phyloP scores from a whole-genome alignment of 2,113 vertebrate species.

The Panthera uncia region DNA sequence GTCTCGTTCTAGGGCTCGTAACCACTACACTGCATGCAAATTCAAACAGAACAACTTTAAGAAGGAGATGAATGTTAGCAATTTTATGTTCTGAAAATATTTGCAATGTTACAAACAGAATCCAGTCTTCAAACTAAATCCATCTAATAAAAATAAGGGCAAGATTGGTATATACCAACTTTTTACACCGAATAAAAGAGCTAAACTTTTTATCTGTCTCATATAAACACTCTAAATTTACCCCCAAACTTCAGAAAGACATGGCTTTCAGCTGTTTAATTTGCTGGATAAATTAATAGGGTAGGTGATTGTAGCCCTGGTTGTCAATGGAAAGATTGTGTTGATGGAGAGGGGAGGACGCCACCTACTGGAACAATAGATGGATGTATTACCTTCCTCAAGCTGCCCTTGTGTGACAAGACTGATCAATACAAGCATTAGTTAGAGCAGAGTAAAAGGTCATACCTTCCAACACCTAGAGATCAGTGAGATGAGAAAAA shows the following conservation, averaged over 20 bases:
- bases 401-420: background rate
- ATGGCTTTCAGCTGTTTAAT: background rate
- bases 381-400: background rate
- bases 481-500: background rate
- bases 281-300: background rate
- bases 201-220: background rate
- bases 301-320: background rate
- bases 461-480: background rate
- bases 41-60: background rate
- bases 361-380: conserved; percentile 46
- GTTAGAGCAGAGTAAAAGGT: background rate
- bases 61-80: background rate
- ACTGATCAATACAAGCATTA: background rate
- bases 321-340: background rate
- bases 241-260: background rate
- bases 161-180: background rate
- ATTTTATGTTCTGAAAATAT: background rate
- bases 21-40: background rate
- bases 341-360: background rate
- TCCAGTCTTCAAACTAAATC: background rate
- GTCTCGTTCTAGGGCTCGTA: background rate
- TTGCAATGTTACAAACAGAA: background rate
- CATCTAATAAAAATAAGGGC: background rate
- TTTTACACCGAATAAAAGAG: background rate
- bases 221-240: background rate